Percentiles rank a stretch among this genome's conserved stretches.
phyloP scores from a whole-genome alignment of 1,140 invertebrate genomes.

The Paraescarpia echinospica region DNA sequence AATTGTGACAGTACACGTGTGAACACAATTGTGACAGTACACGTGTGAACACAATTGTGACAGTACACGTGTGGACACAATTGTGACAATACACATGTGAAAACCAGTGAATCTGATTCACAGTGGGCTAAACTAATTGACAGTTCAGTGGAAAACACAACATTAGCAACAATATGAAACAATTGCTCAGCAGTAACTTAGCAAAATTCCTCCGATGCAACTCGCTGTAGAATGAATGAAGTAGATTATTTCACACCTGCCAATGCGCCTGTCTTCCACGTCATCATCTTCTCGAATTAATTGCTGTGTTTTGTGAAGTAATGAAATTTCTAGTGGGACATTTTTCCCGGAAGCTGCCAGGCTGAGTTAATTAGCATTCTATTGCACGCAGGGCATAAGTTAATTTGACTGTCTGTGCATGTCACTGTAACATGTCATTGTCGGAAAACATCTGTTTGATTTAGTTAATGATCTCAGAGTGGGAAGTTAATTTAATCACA shows the following conservation, averaged over 20 bases:
- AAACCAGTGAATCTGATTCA: too few relatives aligned
- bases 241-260: not conserved
- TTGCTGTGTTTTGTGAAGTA: not conserved
- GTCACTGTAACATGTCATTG: not conserved
- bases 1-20: too few relatives aligned
- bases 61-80: too few relatives aligned
- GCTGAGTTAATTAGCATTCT: not conserved
- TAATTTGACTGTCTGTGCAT: not conserved
- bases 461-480: constrained; percentile 1
- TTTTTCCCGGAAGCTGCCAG: not conserved
- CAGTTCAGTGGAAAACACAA: not conserved
- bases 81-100: too few relatives aligned
- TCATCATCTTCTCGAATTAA: not conserved
- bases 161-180: not conserved
- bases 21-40: too few relatives aligned
- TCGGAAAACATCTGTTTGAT: not conserved
- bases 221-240: not conserved
- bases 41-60: too few relatives aligned
- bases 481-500: not conserved
- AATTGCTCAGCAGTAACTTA: not conserved
- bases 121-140: not conserved
- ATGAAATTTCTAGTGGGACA: not conserved
- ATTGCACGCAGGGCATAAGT: not conserved
- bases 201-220: not conserved
- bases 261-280: not conserved